Evolutionary conservation across 2,888 invertebrate genomes (phyloP).

Genomic region (Lasioglossum pauxillum): DNA sequence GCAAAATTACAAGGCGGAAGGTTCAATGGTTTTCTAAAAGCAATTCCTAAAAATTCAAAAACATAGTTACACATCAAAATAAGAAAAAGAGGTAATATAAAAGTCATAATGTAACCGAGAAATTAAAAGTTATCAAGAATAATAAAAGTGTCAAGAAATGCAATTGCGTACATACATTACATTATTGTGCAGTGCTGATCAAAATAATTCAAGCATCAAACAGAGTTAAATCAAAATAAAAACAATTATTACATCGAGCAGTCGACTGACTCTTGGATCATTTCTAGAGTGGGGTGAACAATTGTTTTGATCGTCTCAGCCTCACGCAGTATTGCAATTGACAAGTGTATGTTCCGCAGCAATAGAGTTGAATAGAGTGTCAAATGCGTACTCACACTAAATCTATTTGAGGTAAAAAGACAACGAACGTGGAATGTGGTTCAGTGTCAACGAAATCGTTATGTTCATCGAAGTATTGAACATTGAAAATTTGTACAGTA

Average conservation of each 20-base stretch:
- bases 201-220: not conserved
- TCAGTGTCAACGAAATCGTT: constrained; percentile 8
- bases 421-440: constrained; percentile 12
- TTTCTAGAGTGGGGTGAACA: not conserved
- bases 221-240: not conserved
- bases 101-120: too few relatives aligned
- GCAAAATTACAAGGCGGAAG: too few relatives aligned
- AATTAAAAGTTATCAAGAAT: too few relatives aligned
- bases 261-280: too few relatives aligned
- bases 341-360: not conserved
- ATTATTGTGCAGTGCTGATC: not conserved
- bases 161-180: not conserved
- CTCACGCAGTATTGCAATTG: not conserved
- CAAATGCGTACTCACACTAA: constrained; percentile 1
- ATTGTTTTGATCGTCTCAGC: not conserved
- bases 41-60: too few relatives aligned
- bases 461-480: constrained; percentile 14
- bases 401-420: constrained; percentile 26
- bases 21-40: too few relatives aligned
- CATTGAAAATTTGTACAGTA: not conserved
- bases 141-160: too few relatives aligned
- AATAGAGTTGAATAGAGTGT: not conserved
- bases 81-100: too few relatives aligned
- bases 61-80: too few relatives aligned
- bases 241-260: not conserved